Evolutionary conservation across 1,140 invertebrate species (phyloP), one percentile per base, ranked within the genome.

Genomic region (Stratiolaelaps scimitus): DNA sequence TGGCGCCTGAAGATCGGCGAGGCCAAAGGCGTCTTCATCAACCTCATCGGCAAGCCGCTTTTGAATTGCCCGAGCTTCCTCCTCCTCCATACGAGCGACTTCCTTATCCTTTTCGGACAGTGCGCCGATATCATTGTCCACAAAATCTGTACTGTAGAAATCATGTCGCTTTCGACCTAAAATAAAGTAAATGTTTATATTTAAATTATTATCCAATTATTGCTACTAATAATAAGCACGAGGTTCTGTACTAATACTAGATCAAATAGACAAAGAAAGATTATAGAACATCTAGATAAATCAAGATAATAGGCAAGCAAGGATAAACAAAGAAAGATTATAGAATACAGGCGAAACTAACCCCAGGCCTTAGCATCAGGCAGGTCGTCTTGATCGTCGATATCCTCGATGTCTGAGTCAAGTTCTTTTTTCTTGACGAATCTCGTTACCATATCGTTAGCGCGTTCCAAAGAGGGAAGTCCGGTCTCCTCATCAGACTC

Each of bases 361-460:
- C 90, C 89, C 90, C 91, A 93, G 20, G 87, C 87, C 77, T 84
- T 84, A 13, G 81, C 79, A 75, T 89, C 81, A 6, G 87, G 87
- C 46, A 91, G 75, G 70, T 82, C 80, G 4, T 60, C 53, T 40
- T 6, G 34, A 40, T 40, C 34, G 6, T 60, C 53, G 17, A 17
- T 26, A 1, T 60, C 53, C 23, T 60, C 53, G 23, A 60, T 60
- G 53, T 60, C 53, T 26, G 53, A 60, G 34, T 60, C 53, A 15
- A 60, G 17, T 26, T 60, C 53, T 10, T 60, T 60, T 34, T 60
- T 60, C 10, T 60, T 60, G 17, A 60, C 53, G 26, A 60, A 60
- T 6, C 53, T 26, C 53, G 53, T 34, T 34, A 60, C 23, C 23
- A 60, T 20, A 23, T 60, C 53, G 17, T 60, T 60, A 23, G 53